Base-by-base conservation (phyloP, 1,140 invertebrate genomes). In the Trypoxylus dichotomus region DNA sequence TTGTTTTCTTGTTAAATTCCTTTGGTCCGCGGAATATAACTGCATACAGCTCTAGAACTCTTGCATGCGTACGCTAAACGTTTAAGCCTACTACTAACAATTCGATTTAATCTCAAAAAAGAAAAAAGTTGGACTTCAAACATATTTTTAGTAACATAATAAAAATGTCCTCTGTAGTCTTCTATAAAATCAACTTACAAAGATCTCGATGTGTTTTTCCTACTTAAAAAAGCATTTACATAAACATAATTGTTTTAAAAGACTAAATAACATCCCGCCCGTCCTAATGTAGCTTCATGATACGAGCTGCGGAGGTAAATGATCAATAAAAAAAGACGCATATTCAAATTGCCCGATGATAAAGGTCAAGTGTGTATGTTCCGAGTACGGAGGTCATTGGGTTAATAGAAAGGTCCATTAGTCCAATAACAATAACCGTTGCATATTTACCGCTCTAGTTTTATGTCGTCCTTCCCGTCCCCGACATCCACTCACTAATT, bases 391-490 rank as follows among this genome's bases (percentile, higher is more conserved):
- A 54, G 47, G 47, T 54, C 47, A 54, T 54, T 54, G 47, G 47
- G 47, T 54, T 54, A 54, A 54, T 54, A 54, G 47, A 54, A 54
- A 54, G 47, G 47, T 54, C 47, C 47, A 54, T 54, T 54, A 54
- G 47, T 54, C n/a, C 47, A 54, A 54, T 54, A 54, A 54, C 47
- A 54, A 54, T 54, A 54, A 54, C 47, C 47, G 47, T 54, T n/a
- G 47, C 47, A 54, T 54, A 54, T 54, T 54, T 54, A 54, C 47
- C 15, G 47, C 15, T 15, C 47, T n/a, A 54, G 15, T n/a, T 54
- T 15, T 54, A 15, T 54, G 2, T 15, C 15, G 47, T n/a, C n/a
- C 47, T 54, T 54, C 47, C 47, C 47, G 47, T 54, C 1, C 15
- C 15, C 42, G n/a, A 43, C 42, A 43, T 43, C 47, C 47, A 54